These are phyloP conservation scores for Chaetodon trifascialis DNA, from an alignment of 2,113 vertebrate species.

Conservation along the genomic window DNA sequence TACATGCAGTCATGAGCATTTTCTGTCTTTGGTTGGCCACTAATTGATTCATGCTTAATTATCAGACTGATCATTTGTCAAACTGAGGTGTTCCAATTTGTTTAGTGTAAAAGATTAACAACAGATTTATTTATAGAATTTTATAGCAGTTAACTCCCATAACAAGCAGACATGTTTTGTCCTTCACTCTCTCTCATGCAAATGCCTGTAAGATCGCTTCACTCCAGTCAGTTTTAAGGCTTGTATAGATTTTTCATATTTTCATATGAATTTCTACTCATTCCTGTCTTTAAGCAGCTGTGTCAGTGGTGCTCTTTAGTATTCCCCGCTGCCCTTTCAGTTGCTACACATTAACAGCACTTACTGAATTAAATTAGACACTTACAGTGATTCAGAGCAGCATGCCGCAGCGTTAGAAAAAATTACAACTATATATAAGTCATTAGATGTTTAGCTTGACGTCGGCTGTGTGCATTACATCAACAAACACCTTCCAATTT, in stretches of 20 bases:
- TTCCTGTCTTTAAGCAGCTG: neutral
- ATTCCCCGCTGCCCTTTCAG: neutral
- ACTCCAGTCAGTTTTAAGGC: neutral
- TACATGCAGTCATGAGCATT: neutral
- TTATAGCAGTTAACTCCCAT: neutral
- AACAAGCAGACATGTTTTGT: neutral
- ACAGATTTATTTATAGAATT: too few relatives aligned
- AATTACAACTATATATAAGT: conserved; percentile 6
- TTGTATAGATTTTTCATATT: neutral
- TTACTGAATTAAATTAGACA: neutral
- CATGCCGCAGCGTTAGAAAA: neutral
- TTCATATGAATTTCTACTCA: neutral
- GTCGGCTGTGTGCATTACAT: neutral
- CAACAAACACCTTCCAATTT: conserved; percentile 17
- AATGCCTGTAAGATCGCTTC: neutral
- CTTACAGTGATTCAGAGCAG: conserved; percentile 3
- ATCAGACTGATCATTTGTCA: neutral
- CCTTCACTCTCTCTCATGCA: neutral
- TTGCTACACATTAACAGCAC: conserved; percentile 10
- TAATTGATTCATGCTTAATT: neutral
- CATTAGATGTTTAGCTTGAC: conserved; percentile 35
- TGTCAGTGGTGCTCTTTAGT: neutral
- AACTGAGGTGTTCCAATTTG: neutral
- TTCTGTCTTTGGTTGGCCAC: too few relatives aligned
- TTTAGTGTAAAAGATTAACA: neutral